These are phyloP conservation scores for Bombus sibiricus DNA, from an alignment of 1,140 invertebrate species.

Conservation along the genomic window DNA sequence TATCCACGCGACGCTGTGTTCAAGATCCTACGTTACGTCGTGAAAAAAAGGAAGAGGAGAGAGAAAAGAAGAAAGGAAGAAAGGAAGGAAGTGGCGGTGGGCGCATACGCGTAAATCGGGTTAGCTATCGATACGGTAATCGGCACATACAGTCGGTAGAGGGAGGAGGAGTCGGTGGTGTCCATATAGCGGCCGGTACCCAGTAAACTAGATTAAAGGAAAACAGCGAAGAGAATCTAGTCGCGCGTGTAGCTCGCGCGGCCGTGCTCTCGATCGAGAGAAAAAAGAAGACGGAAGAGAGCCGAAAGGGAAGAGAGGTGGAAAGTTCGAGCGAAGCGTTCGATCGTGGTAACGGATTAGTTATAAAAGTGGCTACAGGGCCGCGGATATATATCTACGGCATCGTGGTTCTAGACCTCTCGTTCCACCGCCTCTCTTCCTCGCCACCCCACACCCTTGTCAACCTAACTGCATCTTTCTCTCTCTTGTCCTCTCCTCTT, in stretches of 20 bases:
- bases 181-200: slow-evolving; percentile 17
- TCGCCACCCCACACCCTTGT: slow-evolving; percentile 37
- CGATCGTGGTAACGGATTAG: slow-evolving; percentile 77
- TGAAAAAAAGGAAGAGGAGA: neutral
- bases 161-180: neutral
- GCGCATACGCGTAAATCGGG: slow-evolving; percentile 29
- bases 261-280: neutral
- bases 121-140: slow-evolving; percentile 40
- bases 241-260: slow-evolving; percentile 9
- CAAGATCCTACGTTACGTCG: neutral
- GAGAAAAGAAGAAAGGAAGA: neutral
- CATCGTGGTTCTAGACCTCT: slow-evolving; percentile 54
- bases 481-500: slow-evolving; percentile 13
- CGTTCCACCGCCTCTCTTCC: slow-evolving; percentile 32
- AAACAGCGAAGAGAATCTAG: slow-evolving; percentile 42
- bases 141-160: neutral
- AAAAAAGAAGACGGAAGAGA: neutral
- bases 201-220: slow-evolving; percentile 64
- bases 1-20: neutral
- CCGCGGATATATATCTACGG: slow-evolving; percentile 61
- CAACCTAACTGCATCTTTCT: slow-evolving; percentile 36
- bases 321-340: slow-evolving; percentile 55
- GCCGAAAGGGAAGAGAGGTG: slow-evolving; percentile 16
- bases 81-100: neutral
- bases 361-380: slow-evolving; percentile 69